A percentile compares a stretch with the other conserved stretches of the same genome.
Evolutionary conservation across 2,797 vertebrate species (phyloP).

Genomic region (Bufotes viridis): DNA sequence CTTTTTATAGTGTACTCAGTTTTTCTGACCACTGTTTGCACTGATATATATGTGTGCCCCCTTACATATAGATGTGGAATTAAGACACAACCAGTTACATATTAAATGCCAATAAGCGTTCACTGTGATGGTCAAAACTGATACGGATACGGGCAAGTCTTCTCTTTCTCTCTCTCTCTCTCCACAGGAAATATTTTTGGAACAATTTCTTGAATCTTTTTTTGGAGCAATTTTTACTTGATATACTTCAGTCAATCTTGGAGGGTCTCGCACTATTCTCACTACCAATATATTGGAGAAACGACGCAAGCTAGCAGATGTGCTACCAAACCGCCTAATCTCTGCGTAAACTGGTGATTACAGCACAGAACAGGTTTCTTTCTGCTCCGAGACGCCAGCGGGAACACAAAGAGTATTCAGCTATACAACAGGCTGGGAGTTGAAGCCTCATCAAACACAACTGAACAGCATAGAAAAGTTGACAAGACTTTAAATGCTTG

Average conservation of each 20-base stretch:
- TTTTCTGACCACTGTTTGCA: too few relatives aligned
- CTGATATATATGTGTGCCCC: too few relatives aligned
- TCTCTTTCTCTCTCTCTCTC: not conserved
- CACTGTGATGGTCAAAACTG: not conserved
- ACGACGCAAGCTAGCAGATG: constrained; percentile 17
- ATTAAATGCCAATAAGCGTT: not conserved
- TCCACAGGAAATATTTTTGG: constrained; percentile 36
- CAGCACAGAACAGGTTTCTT: constrained; percentile 13
- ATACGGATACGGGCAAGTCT: not conserved
- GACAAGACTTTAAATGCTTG: constrained; percentile 14
- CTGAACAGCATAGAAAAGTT: constrained; percentile 10
- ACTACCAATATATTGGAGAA: constrained; percentile 43
- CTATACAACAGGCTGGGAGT: constrained; percentile 17
- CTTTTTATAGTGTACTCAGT: too few relatives aligned
- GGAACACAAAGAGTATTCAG: constrained; percentile 22
- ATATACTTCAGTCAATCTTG: constrained; percentile 48
- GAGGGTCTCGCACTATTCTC: constrained; percentile 22
- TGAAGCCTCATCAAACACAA: not conserved
- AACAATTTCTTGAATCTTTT: constrained; percentile 48
- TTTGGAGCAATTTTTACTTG: constrained; percentile 48
- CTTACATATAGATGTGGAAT: too few relatives aligned
- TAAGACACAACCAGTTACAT: not conserved
- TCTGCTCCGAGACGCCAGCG: constrained; percentile 1
- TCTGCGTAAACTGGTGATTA: constrained; percentile 37
- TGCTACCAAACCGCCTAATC: constrained; percentile 39